A percentile compares a stretch with the other conserved stretches of the same genome.
These are phyloP conservation scores for Lepus oiostolus DNA, from an alignment of 2,797 vertebrate genomes.

Conservation along the genomic window DNA sequence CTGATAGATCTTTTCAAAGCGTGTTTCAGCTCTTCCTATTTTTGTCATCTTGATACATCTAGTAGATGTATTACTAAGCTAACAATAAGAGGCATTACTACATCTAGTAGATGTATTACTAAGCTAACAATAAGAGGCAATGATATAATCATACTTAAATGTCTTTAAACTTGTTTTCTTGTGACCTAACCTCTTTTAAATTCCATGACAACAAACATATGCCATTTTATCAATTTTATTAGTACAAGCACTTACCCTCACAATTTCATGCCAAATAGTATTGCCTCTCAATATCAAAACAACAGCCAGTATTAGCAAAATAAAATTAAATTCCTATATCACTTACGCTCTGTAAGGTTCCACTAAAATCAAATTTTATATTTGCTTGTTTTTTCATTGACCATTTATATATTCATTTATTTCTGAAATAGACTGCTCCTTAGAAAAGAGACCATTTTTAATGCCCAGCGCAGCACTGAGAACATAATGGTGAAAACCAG, in stretches of 20 bases:
- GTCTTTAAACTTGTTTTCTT: slow-evolving; percentile 50
- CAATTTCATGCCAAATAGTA: slow-evolving; percentile 47
- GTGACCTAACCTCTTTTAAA: slow-evolving; percentile 11
- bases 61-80: neutral
- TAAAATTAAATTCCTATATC: slow-evolving; percentile 52
- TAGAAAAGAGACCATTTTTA: slow-evolving; percentile 23
- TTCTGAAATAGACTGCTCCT: slow-evolving; percentile 57
- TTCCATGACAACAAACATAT: neutral
- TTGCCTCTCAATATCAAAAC: slow-evolving; percentile 41
- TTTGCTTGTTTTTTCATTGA: slow-evolving; percentile 47
- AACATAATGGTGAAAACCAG: neutral
- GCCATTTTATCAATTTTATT: neutral
- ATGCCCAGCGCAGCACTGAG: neutral
- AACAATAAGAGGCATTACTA: neutral
- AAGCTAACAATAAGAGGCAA: neutral
- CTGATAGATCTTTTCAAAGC: slow-evolving; percentile 20
- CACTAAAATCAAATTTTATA: slow-evolving; percentile 64
- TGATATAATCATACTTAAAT: slow-evolving; percentile 10
- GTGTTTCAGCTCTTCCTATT: slow-evolving; percentile 13
- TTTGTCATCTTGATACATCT: neutral
- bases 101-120: neutral
- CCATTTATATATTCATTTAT: slow-evolving; percentile 27
- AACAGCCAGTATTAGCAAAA: slow-evolving; percentile 62
- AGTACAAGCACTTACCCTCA: slow-evolving; percentile 13
- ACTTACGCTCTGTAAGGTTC: slow-evolving; percentile 25